These are phyloP conservation scores for Drosophila kohkoa DNA, from an alignment of 1,140 invertebrate species.

Conservation along the genomic window DNA sequence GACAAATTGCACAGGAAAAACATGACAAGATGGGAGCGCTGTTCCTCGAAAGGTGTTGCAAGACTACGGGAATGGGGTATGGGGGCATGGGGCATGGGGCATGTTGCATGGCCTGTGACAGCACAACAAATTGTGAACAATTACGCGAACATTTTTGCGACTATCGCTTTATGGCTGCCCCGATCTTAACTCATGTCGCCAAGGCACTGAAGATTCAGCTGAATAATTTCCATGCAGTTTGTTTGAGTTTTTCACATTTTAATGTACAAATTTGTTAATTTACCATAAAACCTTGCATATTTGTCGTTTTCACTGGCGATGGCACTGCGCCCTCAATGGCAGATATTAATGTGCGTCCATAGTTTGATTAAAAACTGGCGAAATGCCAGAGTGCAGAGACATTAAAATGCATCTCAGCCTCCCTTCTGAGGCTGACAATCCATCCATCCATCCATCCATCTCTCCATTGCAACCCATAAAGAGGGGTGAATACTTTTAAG, in stretches of 20 bases:
- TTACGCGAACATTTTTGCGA: slow-evolving; percentile 76
- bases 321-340: slow-evolving; percentile 58
- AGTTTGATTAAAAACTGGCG: slow-evolving; percentile 82
- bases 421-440: slow-evolving; percentile 62
- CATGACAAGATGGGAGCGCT: slow-evolving; percentile 74
- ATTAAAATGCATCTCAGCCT: slow-evolving; percentile 63
- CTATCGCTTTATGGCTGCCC: slow-evolving; percentile 36
- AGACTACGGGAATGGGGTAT: slow-evolving; percentile 38
- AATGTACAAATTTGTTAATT: slow-evolving; percentile 85
- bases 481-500: neutral
- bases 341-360: slow-evolving; percentile 81
- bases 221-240: slow-evolving; percentile 82
- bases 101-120: slow-evolving; percentile 45
- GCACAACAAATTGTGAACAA: slow-evolving; percentile 78
- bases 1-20: slow-evolving; percentile 84
- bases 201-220: slow-evolving; percentile 28
- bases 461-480: slow-evolving; percentile 25
- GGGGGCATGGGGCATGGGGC: neutral
- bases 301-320: slow-evolving; percentile 44
- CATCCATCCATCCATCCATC: slow-evolving; percentile 66
- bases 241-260: slow-evolving; percentile 79
- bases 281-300: slow-evolving; percentile 84
- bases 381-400: slow-evolving; percentile 60
- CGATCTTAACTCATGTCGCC: slow-evolving; percentile 22
- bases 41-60: slow-evolving; percentile 73